Evolutionary conservation across 1,140 invertebrate species (phyloP).

Genomic region (Leptopilina boulardi): DNA sequence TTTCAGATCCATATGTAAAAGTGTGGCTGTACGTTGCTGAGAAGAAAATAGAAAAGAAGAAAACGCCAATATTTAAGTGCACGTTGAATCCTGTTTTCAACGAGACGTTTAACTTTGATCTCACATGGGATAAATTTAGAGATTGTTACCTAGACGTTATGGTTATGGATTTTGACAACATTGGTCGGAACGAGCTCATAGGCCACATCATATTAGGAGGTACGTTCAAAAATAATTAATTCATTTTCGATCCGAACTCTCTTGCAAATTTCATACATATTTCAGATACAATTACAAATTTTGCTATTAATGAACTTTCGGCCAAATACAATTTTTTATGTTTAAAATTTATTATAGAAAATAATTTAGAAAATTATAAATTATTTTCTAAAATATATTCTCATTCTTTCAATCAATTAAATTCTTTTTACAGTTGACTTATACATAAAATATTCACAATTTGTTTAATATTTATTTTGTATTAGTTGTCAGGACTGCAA

Average conservation of each 20-base stretch:
- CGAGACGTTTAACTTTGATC: slow-evolving; percentile 94
- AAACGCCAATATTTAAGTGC: slow-evolving; percentile 96
- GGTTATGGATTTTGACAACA: slow-evolving; percentile 97
- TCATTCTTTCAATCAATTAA: no score
- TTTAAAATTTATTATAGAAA: no score
- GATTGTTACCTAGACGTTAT: slow-evolving; percentile 94
- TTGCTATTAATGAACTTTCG: no score
- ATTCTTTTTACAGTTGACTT: no score
- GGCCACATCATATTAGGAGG: slow-evolving; percentile 91
- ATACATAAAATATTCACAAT: no score
- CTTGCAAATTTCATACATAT: no score
- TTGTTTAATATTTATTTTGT: no score
- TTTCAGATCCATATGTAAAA: slow-evolving; percentile 96
- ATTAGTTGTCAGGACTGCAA: no score
- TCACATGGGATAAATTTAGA: slow-evolving; percentile 95
- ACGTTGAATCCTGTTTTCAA: slow-evolving; percentile 95
- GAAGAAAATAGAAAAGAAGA: slow-evolving; percentile 95
- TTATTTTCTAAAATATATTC: no score
- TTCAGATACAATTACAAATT: no score
- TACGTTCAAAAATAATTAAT: slow-evolving; percentile 67
- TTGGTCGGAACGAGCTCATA: slow-evolving; percentile 94
- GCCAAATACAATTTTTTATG: no score
- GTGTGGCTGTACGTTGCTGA: slow-evolving; percentile 97
- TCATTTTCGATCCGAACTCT: neutral
- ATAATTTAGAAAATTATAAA: no score